These are phyloP conservation scores for Helarctos malayanus DNA, from an alignment of 2,797 vertebrate genomes.

Conservation along the genomic window DNA sequence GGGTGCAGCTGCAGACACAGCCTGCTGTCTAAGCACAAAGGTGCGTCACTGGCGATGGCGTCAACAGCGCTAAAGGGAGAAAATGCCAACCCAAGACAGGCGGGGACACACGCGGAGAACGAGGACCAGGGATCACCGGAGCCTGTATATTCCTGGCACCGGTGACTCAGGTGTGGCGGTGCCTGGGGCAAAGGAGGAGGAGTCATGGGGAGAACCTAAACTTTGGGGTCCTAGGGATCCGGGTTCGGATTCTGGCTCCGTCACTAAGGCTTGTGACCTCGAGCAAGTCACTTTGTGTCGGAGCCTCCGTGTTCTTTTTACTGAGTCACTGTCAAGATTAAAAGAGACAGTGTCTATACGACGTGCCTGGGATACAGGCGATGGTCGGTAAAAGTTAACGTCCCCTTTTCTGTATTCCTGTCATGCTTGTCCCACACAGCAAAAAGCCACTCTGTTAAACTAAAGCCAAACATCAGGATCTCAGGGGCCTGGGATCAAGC, in stretches of 20 bases:
- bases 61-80: neutral
- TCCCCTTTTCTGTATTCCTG: neutral
- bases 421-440: neutral
- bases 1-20: neutral
- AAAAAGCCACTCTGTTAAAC: neutral
- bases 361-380: neutral
- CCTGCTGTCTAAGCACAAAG: neutral
- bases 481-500: too few species aligned
- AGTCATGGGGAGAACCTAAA: neutral
- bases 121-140: rapidly evolving
- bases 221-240: neutral
- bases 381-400: neutral
- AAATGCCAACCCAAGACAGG: neutral
- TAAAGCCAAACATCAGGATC: neutral
- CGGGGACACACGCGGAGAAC: rapidly evolving
- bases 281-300: neutral
- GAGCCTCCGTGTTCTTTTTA: neutral
- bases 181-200: neutral
- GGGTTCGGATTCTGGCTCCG: neutral
- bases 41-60: neutral
- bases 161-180: rapidly evolving
- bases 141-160: neutral
- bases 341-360: neutral
- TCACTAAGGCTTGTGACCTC: neutral
- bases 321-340: neutral